These are phyloP conservation scores for Falcaria lacertinaria DNA, from an alignment of 2,888 invertebrate genomes.

Conservation along the genomic window DNA sequence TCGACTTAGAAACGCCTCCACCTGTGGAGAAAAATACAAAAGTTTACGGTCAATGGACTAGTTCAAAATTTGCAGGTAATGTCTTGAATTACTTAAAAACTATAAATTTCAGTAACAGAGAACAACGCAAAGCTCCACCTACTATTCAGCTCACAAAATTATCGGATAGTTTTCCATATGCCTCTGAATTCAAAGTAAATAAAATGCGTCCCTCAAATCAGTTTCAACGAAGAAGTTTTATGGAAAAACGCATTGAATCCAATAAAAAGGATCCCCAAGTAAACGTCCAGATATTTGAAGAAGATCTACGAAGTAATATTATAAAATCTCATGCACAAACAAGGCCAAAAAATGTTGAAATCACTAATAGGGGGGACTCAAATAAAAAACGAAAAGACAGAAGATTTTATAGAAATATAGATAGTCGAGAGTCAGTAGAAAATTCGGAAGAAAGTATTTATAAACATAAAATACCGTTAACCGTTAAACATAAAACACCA, in stretches of 20 bases:
- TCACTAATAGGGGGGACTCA: constrained; percentile 45
- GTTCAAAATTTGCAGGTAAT: constrained; percentile 57
- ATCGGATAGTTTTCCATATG: constrained; percentile 56
- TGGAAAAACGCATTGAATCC: constrained; percentile 34
- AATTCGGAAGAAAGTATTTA: constrained; percentile 17
- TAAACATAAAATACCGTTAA: constrained; percentile 10
- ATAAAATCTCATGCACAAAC: constrained; percentile 46
- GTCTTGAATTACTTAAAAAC: constrained; percentile 64
- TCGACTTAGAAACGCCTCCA: constrained; percentile 52
- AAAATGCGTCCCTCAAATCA: constrained; percentile 44
- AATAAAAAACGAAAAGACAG: constrained; percentile 23
- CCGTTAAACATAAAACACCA: too few species aligned
- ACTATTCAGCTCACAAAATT: constrained; percentile 52
- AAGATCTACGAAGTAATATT: constrained; percentile 47
- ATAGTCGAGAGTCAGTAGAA: constrained; percentile 22
- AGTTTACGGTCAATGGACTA: constrained; percentile 62
- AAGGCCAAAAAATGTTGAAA: constrained; percentile 44
- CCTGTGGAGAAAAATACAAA: constrained; percentile 37
- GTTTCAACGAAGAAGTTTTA: constrained; percentile 44
- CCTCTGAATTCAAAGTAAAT: constrained; percentile 46
- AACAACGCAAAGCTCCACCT: constrained; percentile 42
- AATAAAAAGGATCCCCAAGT: constrained; percentile 49
- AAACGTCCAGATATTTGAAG: constrained; percentile 58
- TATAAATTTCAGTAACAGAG: constrained; percentile 43
- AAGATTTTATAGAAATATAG: constrained; percentile 42